Evolutionary conservation across 2,888 invertebrate genomes (phyloP), one percentile per base, ranked within the genome.

Genomic region (Dryomyza anilis): DNA sequence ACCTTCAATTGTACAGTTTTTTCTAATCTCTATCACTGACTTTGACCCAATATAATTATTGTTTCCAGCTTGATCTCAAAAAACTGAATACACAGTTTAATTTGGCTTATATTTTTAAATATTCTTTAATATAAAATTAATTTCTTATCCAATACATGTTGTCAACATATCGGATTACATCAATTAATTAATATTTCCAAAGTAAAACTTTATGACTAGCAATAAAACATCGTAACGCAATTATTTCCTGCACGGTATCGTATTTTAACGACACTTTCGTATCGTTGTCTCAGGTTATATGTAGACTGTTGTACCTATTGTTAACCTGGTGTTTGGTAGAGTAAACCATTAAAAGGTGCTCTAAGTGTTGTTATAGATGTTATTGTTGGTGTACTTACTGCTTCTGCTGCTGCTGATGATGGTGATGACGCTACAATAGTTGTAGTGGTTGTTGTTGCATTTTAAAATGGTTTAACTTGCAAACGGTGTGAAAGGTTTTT

Each of bases 281-380:
- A 46, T n/a, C 8, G n/a, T 27, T 29, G 30, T 56, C 19, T 4
- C 56, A 36, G 30, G 10, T 16, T 36, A n/a, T 19, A 6, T 36
- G 21, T 23, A 5, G 7, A 12, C 12, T 33, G 33, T 33, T 16
- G 21, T 19, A 21, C 48, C 14, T 2, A n/a, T 27, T 25, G 12
- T 50, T 10, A 25, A n/a, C 52, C 25, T 52, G 52, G 10, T 19
- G 55, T 30, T 48, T 16, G 30, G 55, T 55, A 8, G 21, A 46
- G 59, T 48, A 43, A 45, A 27, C 52, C 48, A 50, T 50, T 57
- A 39, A 36, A 64, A 64, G 61, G 52, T 61, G 52, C 29, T 36
- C 27, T 36, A 52, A 50, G 50, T 61, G 61, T 45, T 39, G 52
- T 61, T 61, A 52, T 36, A 52, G 29, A 27, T 43, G 27, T 16